Evolutionary conservation across 2,797 vertebrate species (phyloP).

Genomic region (Linurgus olivaceus): DNA sequence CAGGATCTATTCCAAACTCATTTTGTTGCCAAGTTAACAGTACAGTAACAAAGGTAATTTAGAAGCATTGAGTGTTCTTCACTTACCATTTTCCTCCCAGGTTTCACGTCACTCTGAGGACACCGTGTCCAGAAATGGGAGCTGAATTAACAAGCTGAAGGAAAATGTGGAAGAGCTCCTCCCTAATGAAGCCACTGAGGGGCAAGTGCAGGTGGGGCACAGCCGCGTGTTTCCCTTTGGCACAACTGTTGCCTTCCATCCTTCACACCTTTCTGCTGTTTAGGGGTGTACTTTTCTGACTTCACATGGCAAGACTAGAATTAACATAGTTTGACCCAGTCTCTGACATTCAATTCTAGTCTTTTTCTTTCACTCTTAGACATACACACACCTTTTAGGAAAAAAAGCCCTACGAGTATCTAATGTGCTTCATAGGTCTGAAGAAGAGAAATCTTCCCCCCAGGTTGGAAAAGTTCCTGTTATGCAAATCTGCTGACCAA

Average conservation of each 20-base stretch:
- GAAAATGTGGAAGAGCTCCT: neutral
- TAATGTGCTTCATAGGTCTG: neutral
- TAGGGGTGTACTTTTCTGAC: neutral
- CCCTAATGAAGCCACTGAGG: rapidly evolving
- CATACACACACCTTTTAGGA: neutral
- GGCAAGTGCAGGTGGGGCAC: neutral
- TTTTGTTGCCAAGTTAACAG: constrained; percentile 7
- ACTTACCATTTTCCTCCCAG: neutral
- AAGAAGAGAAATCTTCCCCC: neutral
- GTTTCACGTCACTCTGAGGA: neutral
- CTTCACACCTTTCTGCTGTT: neutral
- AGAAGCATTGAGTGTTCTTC: neutral
- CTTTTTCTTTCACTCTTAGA: neutral
- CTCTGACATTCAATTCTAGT: neutral
- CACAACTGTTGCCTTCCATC: neutral
- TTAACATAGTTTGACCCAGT: neutral
- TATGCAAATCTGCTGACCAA: neutral
- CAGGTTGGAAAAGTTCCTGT: neutral
- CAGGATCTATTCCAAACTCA: neutral
- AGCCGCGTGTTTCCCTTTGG: neutral
- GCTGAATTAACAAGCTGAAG: neutral
- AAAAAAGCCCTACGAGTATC: neutral
- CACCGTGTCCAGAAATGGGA: rapidly evolving
- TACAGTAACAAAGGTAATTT: neutral
- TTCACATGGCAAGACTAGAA: neutral